Evolutionary conservation across 92 coral and sea anemone species (phyloP), one percentile per base, ranked within the genome.

Genomic region (Diadumene lineata): DNA sequence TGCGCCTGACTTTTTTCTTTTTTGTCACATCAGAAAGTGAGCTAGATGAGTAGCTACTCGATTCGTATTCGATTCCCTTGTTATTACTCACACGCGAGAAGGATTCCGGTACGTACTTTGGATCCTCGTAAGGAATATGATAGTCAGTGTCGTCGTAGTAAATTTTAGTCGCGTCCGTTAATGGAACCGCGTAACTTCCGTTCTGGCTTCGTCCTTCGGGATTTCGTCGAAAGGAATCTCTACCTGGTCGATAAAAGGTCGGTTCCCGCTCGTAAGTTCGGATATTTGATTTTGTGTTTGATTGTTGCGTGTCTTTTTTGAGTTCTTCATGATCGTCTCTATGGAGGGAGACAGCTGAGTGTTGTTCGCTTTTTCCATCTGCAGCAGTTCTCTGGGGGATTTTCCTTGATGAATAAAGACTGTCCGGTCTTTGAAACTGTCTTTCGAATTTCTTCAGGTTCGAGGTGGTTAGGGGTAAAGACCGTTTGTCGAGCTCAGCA

Each of bases 201-300:
- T 87, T 83, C 23, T 80, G 84, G 60, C 92, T 87, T 57, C 78
- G 80, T 15, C 92, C 92, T 48, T 87, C 92, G 61, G 92, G 92
- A 62, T 87, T 87, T 44, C 85, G 34, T 56, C 92, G 76, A 64
- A 68, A 68, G 10, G 88, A 22, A 31, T 87, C 88, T 43, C 75
- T 80, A 1, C 23, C 79, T 26, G 92, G 88, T 74, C 92, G 77
- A 33, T 83, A 74, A 29, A 87, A 25, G 88, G 69, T 25, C 76
- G 73, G 28, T 26, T 48, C 23, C 61, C 53, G n/a, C n/a, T n/a
- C n/a, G n/a, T n/a, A n/a, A n/a, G n/a, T 43, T 53, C 58, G 58
- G 77, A 75, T 25, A 34, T 57, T 28, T 50, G 27, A 4, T 50
- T 34, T 31, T 23, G n/a, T n/a, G n/a, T 55, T 15, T 15, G 8